Evolutionary conservation across 2,113 vertebrate genomes (phyloP).

Genomic region (Aspidoscelis tigris): DNA sequence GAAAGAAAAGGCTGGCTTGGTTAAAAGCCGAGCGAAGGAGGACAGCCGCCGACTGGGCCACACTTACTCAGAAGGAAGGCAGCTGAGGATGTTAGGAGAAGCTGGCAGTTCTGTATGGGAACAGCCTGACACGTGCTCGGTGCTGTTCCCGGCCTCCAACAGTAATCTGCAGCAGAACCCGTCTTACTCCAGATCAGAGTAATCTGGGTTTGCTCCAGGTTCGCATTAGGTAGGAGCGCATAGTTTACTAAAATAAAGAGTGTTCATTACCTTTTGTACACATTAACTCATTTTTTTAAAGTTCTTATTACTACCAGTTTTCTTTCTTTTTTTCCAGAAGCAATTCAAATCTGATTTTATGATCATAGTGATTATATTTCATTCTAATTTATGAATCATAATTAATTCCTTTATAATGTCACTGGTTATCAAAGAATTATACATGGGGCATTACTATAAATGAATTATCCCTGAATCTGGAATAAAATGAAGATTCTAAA

Average conservation of each 20-base stretch:
- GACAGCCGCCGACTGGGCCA: too few species aligned
- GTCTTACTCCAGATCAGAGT: too few species aligned
- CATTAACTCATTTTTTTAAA: background rate
- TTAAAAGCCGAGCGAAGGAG: too few species aligned
- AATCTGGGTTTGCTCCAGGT: too few species aligned
- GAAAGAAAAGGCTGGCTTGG: too few species aligned
- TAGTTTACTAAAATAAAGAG: slow-evolving; percentile 32
- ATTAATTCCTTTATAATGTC: slow-evolving; percentile 23
- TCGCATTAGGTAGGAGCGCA: too few species aligned
- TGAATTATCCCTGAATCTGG: background rate
- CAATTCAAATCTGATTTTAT: slow-evolving; percentile 36
- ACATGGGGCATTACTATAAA: background rate
- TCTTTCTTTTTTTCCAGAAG: slow-evolving; percentile 15
- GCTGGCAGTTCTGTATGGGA: too few species aligned
- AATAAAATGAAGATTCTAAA: slow-evolving; percentile 8
- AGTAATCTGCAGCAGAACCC: too few species aligned
- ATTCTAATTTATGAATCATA: slow-evolving; percentile 12
- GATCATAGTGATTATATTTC: slow-evolving; percentile 1
- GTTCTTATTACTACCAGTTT: background rate
- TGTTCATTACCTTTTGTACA: slow-evolving; percentile 40
- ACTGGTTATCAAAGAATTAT: slow-evolving; percentile 9
- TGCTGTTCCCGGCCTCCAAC: too few species aligned
- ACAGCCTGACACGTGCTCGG: too few species aligned
- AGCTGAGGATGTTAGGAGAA: too few species aligned
- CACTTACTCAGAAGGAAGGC: too few species aligned